Percentiles rank a stretch among this genome's conserved stretches.
Conservation (phyloP, 2,113 vertebrate genomes). For the Pelecanoides urinatrix region DNA sequence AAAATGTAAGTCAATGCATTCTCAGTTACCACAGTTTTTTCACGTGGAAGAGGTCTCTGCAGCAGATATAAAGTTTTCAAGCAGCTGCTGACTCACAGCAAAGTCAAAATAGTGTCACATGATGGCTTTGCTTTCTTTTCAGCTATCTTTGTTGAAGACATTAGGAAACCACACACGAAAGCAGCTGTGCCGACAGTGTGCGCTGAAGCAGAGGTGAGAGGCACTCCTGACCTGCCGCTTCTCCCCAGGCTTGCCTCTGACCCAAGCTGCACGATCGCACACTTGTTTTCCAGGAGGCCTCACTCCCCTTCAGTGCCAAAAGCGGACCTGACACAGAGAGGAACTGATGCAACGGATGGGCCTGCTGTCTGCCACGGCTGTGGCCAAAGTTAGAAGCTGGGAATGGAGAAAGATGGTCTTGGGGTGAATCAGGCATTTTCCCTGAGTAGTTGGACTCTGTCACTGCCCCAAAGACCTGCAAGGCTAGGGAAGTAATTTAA, state of each 20-base stretch:
- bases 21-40: background rate
- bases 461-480: background rate
- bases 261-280: fast-evolving
- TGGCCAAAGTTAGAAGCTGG: background rate
- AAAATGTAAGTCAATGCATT: background rate
- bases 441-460: background rate
- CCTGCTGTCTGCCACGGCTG: fast-evolving
- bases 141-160: background rate
- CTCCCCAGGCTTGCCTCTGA: background rate
- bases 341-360: fast-evolving
- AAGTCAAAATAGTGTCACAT: background rate
- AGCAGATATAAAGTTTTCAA: background rate
- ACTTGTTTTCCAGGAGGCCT: background rate
- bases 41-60: background rate
- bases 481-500: background rate
- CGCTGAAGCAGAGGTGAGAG: background rate
- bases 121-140: background rate
- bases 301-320: background rate
- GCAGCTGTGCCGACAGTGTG: background rate
- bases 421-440: background rate
- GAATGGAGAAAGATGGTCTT: background rate
- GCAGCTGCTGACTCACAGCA: background rate
- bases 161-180: background rate
- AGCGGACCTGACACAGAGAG: background rate
- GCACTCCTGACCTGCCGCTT: background rate